Base-by-base conservation (phyloP, 2,113 vertebrate genomes). In the Physeter macrocephalus region DNA sequence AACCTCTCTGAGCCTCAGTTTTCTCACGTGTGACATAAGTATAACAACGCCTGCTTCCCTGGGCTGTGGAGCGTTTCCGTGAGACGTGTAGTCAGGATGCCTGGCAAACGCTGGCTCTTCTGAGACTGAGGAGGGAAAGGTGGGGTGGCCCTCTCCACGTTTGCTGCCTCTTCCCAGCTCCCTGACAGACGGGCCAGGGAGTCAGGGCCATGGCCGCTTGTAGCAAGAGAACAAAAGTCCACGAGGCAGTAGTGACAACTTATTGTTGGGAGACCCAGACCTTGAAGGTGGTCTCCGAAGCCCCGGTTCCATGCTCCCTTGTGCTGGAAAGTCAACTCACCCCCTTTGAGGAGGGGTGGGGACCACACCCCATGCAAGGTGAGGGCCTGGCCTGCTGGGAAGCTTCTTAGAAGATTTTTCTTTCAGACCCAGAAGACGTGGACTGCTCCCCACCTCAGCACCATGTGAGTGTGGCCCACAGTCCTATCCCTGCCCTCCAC, bases 391-490 rank as follows among this genome's bases (percentile, higher is more conserved):
- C 52, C 72, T 43, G 2, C n/a, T 36, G 74, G 49, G n/a, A 61
- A 59, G 46, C 46, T 67, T 82, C 95, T 95, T 36, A 96, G 62
- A 62, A 64, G 14, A 46, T 18, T 85, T 94, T 78, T 97, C 84
- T 97, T 92, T 61, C 98, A 99, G 99, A 99, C 96, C 99, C 99
- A 0, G 99, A 99, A 97, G 99, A 99, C 0, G 99, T 99, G 0
- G 99, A 99, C 98, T 99, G 99, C 95, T 96, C 29, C 7, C 98
- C 99, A 0, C 99, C 99, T 27, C 98, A 99, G 72, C 99, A 99
- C 83, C 99, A 99, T 0, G 99, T 99, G 95, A 99, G 99, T 98
- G 0, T 0, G 13, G 86, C 43, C 43, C 34, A 59, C 46, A 5
- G 49, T 17, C 31, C 7, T 0, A 0, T 4, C 43, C 67, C 86